Percentiles rank a stretch among this genome's conserved stretches.
Conservation (phyloP, 2,113 vertebrate species). For the Crotalus viridis region DNA sequence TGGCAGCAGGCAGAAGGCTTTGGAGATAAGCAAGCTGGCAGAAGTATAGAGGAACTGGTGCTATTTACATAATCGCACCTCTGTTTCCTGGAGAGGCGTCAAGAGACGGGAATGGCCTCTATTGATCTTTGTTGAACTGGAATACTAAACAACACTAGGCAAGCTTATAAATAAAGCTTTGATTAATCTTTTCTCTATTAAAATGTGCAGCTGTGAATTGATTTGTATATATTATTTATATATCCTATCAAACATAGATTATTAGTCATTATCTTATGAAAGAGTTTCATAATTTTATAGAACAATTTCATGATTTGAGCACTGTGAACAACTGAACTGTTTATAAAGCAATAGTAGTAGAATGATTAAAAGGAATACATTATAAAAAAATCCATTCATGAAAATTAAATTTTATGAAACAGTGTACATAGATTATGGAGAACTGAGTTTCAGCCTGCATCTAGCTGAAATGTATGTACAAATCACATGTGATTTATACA, state of each 20-base stretch:
- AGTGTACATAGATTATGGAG: not conserved
- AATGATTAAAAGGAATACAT: not conserved
- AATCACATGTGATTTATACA: not conserved
- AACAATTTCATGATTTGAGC: conserved; percentile 49
- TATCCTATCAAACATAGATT: conserved; percentile 68
- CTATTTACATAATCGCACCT: conserved; percentile 83
- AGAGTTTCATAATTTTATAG: conserved; percentile 34
- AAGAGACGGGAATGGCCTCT: conserved; percentile 78
- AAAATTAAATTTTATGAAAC: not conserved
- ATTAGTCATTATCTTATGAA: conserved; percentile 55
- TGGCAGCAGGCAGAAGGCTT: conserved; percentile 81
- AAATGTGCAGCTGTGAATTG: conserved; percentile 77
- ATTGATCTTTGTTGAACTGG: conserved; percentile 80
- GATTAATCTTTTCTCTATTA: conserved; percentile 79
- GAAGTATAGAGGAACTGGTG: conserved; percentile 61
- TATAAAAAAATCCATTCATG: not conserved
- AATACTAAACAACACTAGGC: conserved; percentile 76
- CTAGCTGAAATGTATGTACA: not conserved
- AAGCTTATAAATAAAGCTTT: conserved; percentile 79
- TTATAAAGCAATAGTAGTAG: conserved; percentile 41
- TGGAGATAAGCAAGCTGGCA: conserved; percentile 83
- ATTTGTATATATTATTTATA: conserved; percentile 71
- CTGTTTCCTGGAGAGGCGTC: conserved; percentile 78
- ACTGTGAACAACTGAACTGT: conserved; percentile 18
- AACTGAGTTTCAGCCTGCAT: not conserved